Percentiles rank a stretch among this genome's conserved stretches.
phyloP scores from a whole-genome alignment of 2,797 vertebrate genomes.

The Oreortyx pictus region DNA sequence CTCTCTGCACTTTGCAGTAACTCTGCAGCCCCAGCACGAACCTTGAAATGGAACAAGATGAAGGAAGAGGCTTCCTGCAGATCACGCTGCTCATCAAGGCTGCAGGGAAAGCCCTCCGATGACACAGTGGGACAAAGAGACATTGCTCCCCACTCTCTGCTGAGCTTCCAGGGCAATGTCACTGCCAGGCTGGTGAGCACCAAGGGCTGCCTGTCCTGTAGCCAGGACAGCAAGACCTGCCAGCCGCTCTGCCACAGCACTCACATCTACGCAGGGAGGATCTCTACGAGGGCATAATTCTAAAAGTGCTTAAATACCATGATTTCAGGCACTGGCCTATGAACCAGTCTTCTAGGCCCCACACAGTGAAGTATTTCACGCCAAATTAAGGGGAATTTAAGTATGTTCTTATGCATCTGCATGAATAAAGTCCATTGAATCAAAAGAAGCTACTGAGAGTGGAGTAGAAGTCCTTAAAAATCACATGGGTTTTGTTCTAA shows the following conservation, averaged over 20 bases:
- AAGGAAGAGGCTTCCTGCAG: background rate
- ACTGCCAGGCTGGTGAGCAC: background rate
- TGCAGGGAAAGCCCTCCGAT: background rate
- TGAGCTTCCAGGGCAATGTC: background rate
- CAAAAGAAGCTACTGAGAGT: constrained; percentile 5
- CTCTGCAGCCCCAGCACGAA: background rate
- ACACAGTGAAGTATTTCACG: constrained; percentile 28
- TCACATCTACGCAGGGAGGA: background rate
- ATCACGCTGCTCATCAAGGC: background rate
- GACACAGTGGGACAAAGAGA: background rate
- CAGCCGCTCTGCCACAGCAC: background rate
- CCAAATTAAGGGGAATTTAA: constrained; percentile 24
- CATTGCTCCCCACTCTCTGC: accelerated
- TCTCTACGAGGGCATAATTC: background rate
- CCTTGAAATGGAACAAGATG: background rate
- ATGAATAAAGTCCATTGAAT: background rate
- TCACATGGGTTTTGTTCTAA: background rate
- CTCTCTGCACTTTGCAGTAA: background rate
- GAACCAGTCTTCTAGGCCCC: background rate
- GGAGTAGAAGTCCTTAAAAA: constrained; percentile 20
- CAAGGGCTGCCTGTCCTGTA: background rate
- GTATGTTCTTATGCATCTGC: background rate
- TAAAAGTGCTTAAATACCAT: background rate
- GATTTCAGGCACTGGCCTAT: background rate
- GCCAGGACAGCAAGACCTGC: background rate